Conservation (phyloP, 2,797 vertebrate species). For the Hippocampus kuda region DNA sequence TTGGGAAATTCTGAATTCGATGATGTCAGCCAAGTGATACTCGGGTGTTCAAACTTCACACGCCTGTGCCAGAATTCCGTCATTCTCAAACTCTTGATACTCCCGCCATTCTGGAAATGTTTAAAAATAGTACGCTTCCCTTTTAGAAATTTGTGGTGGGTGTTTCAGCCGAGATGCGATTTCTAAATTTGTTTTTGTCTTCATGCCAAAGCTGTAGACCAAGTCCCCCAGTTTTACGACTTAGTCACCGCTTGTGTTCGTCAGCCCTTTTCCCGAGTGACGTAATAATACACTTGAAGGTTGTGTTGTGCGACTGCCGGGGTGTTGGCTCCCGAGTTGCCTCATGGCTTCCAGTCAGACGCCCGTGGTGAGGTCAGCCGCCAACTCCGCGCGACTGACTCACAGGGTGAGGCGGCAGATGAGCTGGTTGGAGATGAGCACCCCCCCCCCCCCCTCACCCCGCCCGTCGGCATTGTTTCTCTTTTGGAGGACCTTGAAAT, state of each 20-base stretch:
- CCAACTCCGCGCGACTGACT: conserved; percentile 50
- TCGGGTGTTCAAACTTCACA: neutral
- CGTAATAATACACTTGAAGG: conserved; percentile 16
- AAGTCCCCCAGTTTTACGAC: neutral
- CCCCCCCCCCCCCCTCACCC: conserved; percentile 12
- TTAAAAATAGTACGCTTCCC: neutral
- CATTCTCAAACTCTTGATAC: neutral
- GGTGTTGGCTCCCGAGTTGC: conserved; percentile 13
- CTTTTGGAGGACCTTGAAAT: conserved; percentile 26
- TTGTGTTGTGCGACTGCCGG: conserved; percentile 29
- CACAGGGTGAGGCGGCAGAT: conserved; percentile 33
- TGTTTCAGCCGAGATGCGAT: neutral
- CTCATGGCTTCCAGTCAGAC: conserved; percentile 18
- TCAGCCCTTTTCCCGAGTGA: neutral
- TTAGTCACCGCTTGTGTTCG: neutral
- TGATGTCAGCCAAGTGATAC: neutral
- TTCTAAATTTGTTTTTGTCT: neutral
- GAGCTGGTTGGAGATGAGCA: conserved; percentile 42
- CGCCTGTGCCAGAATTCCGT: neutral
- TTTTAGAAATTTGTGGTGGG: neutral
- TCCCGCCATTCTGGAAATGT: neutral
- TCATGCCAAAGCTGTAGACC: neutral
- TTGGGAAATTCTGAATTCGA: neutral
- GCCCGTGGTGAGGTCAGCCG: conserved; percentile 37
- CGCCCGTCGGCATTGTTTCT: conserved; percentile 29